Base-by-base conservation (phyloP, 2,888 invertebrate genomes). In the Diarsia mendica region DNA sequence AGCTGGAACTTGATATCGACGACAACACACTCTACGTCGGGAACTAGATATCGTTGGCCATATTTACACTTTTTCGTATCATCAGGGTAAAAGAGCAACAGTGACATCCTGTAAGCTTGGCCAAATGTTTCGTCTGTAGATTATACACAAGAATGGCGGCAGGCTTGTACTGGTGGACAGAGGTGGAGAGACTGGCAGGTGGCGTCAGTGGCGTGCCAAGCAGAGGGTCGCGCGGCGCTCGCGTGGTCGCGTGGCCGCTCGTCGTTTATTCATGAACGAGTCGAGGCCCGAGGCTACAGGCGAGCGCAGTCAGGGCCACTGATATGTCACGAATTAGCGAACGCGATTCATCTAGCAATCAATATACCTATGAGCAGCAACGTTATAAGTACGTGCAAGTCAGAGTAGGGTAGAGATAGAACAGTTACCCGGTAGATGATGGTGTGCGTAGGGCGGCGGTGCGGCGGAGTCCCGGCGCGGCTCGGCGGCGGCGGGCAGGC, bases 401-500 rank as follows among this genome's bases (percentile, higher is more conserved):
- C 20, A 11, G 72, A 28, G 58, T 18, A 9, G 9, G 28, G 28
- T 28, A 18, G 11, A 72, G 39, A 20, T 28, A 28, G 28, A 28
- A 28, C 15, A 46, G 18, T 23, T 18, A 79, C 75, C 75, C 9
- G 75, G 75, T 0, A 28, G 8, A 6, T 55, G 70, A 4, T 75
- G 28, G 44, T 69, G 79, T 4, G 79, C 73, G 78, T 86, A 87
- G 71, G 89, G 88, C 58, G 88, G 91, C 72, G 92, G 91, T 74
- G 92, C 90, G 82, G 92, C 90, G 72, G 78, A 71, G 88, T 89
- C 91, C 60, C 84, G 90, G 84, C 83, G 95, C 87, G 93, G 94
- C 89, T 75, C 87, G 79, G 89, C 93, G 92, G 91, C 90, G 89
- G 92, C 88, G 92, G 93, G 92, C 85, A 95, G 96, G 97, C 97